Percentiles rank a stretch among this genome's conserved stretches.
Conservation (phyloP, 2,888 invertebrate genomes). For the Erpobdella octoculata region DNA sequence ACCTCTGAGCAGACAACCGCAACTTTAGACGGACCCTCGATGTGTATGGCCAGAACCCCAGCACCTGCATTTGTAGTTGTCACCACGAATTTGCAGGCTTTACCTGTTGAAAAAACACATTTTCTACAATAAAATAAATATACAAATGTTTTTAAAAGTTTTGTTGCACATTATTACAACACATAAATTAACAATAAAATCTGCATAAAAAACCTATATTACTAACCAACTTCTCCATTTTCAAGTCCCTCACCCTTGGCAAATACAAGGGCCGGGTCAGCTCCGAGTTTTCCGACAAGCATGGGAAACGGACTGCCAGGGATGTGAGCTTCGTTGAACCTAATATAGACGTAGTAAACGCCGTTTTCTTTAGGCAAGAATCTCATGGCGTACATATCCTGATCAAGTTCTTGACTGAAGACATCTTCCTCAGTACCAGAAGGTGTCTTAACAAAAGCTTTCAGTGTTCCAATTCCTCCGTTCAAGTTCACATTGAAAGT, state of each 20-base stretch:
- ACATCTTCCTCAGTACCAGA: constrained; percentile 89
- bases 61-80: constrained; percentile 89
- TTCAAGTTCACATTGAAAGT: constrained; percentile 89
- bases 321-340: constrained; percentile 89
- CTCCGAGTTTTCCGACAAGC: constrained; percentile 71
- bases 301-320: constrained; percentile 88
- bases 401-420: constrained; percentile 70
- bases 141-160: neutral
- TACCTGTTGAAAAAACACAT: constrained; percentile 55
- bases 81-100: constrained; percentile 83
- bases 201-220: neutral
- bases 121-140: neutral
- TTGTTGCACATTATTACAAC: neutral
- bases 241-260: constrained; percentile 48
- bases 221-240: constrained; percentile 36
- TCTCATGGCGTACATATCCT: constrained; percentile 34
- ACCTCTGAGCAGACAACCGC: constrained; percentile 86
- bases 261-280: constrained; percentile 67
- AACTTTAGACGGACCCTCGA: constrained; percentile 91
- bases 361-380: constrained; percentile 65
- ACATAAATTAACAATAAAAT: neutral
- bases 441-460: constrained; percentile 63
- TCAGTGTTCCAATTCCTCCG: constrained; percentile 62
- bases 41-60: constrained; percentile 80
- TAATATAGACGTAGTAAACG: constrained; percentile 83